phyloP scores from a whole-genome alignment of 2,888 invertebrate genomes.

The Drosophila bunnanda region DNA sequence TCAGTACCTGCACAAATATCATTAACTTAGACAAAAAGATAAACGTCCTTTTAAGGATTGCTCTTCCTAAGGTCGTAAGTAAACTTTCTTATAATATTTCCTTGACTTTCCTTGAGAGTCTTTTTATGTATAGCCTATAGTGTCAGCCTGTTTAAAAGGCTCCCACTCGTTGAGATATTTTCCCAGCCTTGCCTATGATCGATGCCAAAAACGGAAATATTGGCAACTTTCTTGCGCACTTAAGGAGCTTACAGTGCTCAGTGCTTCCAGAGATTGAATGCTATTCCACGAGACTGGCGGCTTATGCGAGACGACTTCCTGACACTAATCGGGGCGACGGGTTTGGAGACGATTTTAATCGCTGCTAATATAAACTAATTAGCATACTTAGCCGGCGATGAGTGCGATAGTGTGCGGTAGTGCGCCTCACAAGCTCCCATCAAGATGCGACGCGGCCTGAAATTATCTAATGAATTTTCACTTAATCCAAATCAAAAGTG shows the following conservation, averaged over 20 bases:
- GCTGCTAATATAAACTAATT: constrained; percentile 73
- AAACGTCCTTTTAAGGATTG: not conserved
- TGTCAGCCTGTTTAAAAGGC: not conserved
- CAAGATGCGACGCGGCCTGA: constrained; percentile 42
- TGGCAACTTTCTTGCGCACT: constrained; percentile 44
- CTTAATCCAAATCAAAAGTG: constrained; percentile 79
- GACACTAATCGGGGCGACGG: constrained; percentile 52
- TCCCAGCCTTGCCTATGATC: constrained; percentile 21
- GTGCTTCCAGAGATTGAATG: constrained; percentile 17
- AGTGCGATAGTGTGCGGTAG: constrained; percentile 57
- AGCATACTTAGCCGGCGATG: constrained; percentile 63
- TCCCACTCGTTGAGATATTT: not conserved
- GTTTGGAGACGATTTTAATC: constrained; percentile 40
- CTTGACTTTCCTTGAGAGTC: no score
- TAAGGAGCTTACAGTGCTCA: constrained; percentile 62
- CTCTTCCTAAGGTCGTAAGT: not conserved
- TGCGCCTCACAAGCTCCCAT: constrained; percentile 66
- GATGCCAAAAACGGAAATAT: constrained; percentile 26
- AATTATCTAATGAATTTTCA: constrained; percentile 80
- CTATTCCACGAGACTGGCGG: constrained; percentile 10
- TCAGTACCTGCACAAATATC: no score
- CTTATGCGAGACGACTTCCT: constrained; percentile 54
- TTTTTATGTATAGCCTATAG: not conserved
- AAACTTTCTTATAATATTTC: not conserved
- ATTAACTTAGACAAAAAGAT: no score